Evolutionary conservation across 2,797 vertebrate species (phyloP).

Genomic region (Leucoraja ocellata): DNA sequence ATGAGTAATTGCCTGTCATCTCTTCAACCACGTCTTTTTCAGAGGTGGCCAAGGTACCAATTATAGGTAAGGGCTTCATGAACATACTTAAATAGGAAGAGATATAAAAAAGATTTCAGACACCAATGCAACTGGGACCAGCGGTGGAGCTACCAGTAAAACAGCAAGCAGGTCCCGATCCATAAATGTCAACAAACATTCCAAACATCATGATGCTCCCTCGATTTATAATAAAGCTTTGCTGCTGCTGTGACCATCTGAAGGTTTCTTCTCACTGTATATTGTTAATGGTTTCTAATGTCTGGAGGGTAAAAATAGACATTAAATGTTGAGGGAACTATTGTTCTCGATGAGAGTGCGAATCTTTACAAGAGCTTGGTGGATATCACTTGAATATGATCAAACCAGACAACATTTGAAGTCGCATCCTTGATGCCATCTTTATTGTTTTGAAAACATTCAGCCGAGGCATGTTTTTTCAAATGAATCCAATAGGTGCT

Average conservation of each 20-base stretch:
- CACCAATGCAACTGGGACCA: not conserved
- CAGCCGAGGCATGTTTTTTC: no score
- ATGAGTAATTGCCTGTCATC: not conserved
- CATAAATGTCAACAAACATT: not conserved
- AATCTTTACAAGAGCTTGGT: not conserved
- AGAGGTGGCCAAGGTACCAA: not conserved
- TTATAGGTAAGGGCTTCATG: not conserved
- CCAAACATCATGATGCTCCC: not conserved
- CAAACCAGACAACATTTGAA: not conserved
- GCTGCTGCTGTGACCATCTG: constrained; percentile 77
- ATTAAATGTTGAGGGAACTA: constrained; percentile 60
- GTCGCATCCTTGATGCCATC: not conserved
- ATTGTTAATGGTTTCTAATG: constrained; percentile 53
- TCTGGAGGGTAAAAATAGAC: constrained; percentile 57
- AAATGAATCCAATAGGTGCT: not conserved
- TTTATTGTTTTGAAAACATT: not conserved
- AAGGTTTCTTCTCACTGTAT: constrained; percentile 60
- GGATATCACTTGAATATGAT: not conserved
- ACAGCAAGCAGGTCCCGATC: not conserved
- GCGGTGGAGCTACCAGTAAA: not conserved
- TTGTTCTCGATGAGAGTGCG: constrained; percentile 47
- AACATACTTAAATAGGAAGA: not conserved
- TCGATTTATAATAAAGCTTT: constrained; percentile 47
- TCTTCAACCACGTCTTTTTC: not conserved
- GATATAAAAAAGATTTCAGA: not conserved